phyloP scores from a whole-genome alignment of 2,113 vertebrate genomes.

The Tylochromis polylepis region DNA sequence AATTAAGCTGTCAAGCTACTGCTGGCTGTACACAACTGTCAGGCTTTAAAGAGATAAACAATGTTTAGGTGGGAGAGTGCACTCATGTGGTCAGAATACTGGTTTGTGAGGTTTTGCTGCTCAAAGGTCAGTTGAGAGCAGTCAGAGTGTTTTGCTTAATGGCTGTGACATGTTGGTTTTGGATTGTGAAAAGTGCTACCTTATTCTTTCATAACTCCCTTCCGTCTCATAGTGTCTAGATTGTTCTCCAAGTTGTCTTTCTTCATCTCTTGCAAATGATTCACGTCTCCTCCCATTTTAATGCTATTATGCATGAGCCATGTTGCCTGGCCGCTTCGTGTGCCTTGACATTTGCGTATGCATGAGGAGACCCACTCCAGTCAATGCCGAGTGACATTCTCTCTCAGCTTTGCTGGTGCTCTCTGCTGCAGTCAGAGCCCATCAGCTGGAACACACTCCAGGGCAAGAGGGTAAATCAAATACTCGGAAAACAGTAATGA shows the following conservation, averaged over 20 bases:
- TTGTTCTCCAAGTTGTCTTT: background rate
- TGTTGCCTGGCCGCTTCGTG: background rate
- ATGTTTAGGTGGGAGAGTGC: slow-evolving; percentile 43
- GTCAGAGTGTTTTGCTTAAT: slow-evolving; percentile 5
- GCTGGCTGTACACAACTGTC: slow-evolving; percentile 35
- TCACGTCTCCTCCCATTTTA: background rate
- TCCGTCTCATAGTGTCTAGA: background rate
- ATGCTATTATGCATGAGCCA: slow-evolving; percentile 19
- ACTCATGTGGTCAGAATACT: slow-evolving; percentile 24
- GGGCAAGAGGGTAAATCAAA: slow-evolving; percentile 34
- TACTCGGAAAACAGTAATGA: slow-evolving; percentile 43
- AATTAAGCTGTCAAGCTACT: slow-evolving; percentile 67
- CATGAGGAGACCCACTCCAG: slow-evolving; percentile 28
- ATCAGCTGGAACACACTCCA: slow-evolving; percentile 38
- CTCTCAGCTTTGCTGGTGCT: background rate
- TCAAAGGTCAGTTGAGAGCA: slow-evolving; percentile 11
- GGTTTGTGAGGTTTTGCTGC: slow-evolving; percentile 41
- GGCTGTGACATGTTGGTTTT: slow-evolving; percentile 30
- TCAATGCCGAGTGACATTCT: slow-evolving; percentile 37
- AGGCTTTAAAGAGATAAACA: slow-evolving; percentile 57
- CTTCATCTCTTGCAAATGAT: background rate
- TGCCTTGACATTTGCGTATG: slow-evolving; percentile 58
- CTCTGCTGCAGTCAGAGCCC: background rate
- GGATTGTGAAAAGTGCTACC: background rate
- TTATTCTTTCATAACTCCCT: background rate